Conservation (phyloP, 1,140 invertebrate species). For the Geopemphigus sp. region DNA sequence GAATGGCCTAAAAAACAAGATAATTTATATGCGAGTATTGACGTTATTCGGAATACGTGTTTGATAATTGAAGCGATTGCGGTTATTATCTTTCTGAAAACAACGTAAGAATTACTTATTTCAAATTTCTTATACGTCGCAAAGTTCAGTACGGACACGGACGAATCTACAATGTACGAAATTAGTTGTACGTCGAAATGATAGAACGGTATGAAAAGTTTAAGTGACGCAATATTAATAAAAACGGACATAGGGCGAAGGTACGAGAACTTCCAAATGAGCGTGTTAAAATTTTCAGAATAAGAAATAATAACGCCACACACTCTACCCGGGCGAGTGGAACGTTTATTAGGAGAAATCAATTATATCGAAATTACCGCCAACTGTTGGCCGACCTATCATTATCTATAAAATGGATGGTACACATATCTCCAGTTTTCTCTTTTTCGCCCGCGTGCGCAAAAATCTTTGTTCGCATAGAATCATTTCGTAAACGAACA, state of each 20-base stretch:
- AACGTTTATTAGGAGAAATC: conserved; percentile 43
- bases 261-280: neutral
- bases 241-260: neutral
- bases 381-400: neutral
- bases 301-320: neutral
- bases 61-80: too few species aligned
- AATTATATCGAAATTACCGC: conserved; percentile 26
- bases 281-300: neutral
- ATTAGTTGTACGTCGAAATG: neutral
- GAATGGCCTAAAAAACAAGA: too few species aligned
- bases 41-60: too few species aligned
- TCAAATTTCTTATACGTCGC: neutral
- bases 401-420: too few species aligned
- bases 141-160: neutral
- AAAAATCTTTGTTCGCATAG: neutral
- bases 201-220: neutral
- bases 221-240: neutral
- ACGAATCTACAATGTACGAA: neutral
- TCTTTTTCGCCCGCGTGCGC: too few species aligned
- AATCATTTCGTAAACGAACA: neutral
- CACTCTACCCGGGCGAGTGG: neutral
- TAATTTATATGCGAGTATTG: too few species aligned
- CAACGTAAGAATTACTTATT: neutral
- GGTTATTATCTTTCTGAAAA: neutral
- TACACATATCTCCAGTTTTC: too few species aligned